Evolutionary conservation across 2,797 vertebrate species (phyloP).

Genomic region (Chaunax sp.): DNA sequence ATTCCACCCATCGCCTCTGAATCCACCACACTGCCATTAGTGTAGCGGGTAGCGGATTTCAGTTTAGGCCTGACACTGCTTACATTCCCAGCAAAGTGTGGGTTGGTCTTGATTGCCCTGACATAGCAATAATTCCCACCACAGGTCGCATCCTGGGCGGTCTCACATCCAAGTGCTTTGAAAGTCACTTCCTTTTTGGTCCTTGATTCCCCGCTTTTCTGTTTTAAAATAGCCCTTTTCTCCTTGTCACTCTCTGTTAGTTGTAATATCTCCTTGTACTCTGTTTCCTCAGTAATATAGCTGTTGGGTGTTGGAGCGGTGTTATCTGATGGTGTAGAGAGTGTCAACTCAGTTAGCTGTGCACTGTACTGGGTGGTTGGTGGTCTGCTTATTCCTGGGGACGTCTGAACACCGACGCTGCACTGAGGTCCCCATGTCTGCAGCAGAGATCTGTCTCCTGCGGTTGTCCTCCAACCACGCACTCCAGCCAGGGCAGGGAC

Average conservation of each 20-base stretch:
- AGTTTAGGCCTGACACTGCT: constrained; percentile 53
- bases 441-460: constrained; percentile 67
- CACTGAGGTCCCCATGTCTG: constrained; percentile 78
- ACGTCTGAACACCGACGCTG: constrained; percentile 83
- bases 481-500: constrained; percentile 81
- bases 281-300: constrained; percentile 53
- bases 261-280: constrained; percentile 53
- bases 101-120: constrained; percentile 76
- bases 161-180: constrained; percentile 71
- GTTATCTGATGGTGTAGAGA: constrained; percentile 50
- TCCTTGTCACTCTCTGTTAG: constrained; percentile 70
- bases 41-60: constrained; percentile 71
- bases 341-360: constrained; percentile 49
- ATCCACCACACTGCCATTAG: constrained; percentile 84
- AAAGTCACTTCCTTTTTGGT: constrained; percentile 85
- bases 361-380: constrained; percentile 43
- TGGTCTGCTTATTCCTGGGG: constrained; percentile 74
- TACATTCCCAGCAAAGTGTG: constrained; percentile 54
- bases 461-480: constrained; percentile 77
- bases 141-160: constrained; percentile 63
- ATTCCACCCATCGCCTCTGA: constrained; percentile 83
- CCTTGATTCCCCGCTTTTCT: constrained; percentile 75
- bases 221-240: constrained; percentile 77
- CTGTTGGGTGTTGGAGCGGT: constrained; percentile 57
- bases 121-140: constrained; percentile 69